Conservation (phyloP, 30 jellyfish, hydroid and myxozoan species). For the Aurelia sp. region DNA sequence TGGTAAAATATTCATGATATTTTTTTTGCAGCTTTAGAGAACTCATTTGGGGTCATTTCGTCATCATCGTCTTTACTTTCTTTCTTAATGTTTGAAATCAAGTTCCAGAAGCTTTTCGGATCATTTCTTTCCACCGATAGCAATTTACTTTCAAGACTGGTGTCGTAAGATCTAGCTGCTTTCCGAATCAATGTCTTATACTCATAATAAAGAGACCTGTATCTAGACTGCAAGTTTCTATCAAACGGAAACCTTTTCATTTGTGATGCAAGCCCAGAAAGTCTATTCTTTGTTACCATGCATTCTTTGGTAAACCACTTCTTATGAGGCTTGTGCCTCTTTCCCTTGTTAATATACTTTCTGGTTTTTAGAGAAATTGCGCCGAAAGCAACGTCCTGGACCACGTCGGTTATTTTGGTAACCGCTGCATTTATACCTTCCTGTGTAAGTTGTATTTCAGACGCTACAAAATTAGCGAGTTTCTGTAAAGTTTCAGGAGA, state of each 20-base stretch:
- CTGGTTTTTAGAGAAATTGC: background rate
- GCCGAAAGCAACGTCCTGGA: background rate
- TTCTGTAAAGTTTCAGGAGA: background rate
- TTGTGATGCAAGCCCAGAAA: background rate
- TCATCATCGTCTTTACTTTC: background rate
- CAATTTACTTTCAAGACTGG: background rate
- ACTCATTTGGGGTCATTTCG: slow-evolving; percentile 1
- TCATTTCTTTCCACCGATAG: slow-evolving; percentile 7
- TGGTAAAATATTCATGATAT: background rate
- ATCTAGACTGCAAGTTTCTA: background rate
- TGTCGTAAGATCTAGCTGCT: slow-evolving; percentile 7
- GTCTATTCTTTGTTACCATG: too few species aligned
- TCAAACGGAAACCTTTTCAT: background rate
- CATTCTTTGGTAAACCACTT: background rate
- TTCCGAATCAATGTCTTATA: background rate
- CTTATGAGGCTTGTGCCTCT: too few species aligned
- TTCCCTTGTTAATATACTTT: background rate
- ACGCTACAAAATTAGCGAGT: background rate
- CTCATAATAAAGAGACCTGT: slow-evolving; percentile 7
- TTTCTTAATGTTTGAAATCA: background rate
- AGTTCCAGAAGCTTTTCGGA: background rate
- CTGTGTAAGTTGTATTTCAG: background rate
- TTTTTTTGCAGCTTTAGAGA: background rate
- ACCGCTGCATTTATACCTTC: background rate
- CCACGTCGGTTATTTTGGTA: background rate